phyloP scores from a whole-genome alignment of 2,113 vertebrate species.

The Bos javanicus region DNA sequence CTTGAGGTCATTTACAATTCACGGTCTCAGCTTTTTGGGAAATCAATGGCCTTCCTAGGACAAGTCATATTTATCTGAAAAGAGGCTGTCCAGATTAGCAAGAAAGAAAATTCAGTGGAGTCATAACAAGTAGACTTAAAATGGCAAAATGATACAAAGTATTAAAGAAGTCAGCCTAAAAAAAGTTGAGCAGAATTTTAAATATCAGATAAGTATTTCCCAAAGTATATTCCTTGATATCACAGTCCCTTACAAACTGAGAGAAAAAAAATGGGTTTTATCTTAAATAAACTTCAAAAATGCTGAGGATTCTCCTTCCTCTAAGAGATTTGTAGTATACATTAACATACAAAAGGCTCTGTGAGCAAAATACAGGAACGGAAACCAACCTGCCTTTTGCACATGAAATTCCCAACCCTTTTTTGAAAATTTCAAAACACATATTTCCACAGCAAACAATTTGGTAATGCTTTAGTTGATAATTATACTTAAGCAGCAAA shows the following conservation, averaged over 20 bases:
- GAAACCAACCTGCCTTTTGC: background rate
- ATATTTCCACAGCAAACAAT: background rate
- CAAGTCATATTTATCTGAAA: background rate
- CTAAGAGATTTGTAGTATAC: background rate
- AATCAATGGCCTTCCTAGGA: background rate
- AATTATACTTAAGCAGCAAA: slow-evolving; percentile 5
- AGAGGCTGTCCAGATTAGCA: background rate
- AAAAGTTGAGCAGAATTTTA: background rate
- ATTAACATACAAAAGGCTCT: background rate
- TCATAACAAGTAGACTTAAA: background rate
- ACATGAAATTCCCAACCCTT: background rate
- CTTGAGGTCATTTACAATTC: slow-evolving; percentile 23
- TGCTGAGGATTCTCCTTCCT: background rate
- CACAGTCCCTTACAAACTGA: background rate
- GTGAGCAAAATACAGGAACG: background rate
- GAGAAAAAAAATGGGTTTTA: slow-evolving; percentile 12
- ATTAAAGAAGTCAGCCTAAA: background rate
- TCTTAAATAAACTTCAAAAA: background rate
- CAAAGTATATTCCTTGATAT: background rate
- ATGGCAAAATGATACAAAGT: background rate
- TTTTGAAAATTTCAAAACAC: background rate
- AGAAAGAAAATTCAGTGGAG: slow-evolving; percentile 38
- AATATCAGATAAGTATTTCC: background rate
- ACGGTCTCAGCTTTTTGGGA: background rate
- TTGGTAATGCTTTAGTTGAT: background rate